Percentiles rank a stretch among this genome's conserved stretches.
Conservation (phyloP, 2,113 vertebrate species). For the Callipepla californica region DNA sequence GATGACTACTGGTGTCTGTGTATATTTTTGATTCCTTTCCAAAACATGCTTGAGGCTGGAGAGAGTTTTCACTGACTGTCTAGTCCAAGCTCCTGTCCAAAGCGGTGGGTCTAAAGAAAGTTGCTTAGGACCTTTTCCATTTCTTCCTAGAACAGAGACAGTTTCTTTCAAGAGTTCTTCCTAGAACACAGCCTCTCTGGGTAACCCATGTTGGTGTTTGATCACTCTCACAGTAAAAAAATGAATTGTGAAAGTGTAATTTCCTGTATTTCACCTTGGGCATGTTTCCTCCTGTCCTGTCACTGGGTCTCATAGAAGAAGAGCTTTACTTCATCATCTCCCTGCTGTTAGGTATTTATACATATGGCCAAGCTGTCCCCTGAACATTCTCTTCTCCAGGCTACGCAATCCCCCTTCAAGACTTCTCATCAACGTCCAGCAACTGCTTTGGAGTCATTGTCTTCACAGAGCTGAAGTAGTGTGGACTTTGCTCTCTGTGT, state of each 20-base stretch:
- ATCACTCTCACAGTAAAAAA: background rate
- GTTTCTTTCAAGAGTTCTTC: background rate
- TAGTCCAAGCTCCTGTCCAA: background rate
- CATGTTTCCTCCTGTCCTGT: background rate
- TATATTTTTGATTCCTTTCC: background rate
- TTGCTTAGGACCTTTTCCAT: background rate
- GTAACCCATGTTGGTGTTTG: background rate
- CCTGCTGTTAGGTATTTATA: background rate
- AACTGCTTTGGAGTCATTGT: background rate
- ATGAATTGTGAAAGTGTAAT: background rate
- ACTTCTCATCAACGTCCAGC: background rate
- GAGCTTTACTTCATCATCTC: background rate
- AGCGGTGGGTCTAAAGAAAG: background rate
- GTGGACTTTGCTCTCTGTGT: background rate
- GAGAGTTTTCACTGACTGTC: background rate
- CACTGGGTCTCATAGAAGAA: background rate
- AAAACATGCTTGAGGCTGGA: background rate
- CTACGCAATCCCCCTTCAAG: background rate
- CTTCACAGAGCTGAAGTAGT: rapidly evolving
- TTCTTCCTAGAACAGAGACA: background rate
- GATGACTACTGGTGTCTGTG: background rate
- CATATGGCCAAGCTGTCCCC: background rate
- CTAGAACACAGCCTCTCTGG: background rate
- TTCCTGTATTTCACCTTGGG: background rate
- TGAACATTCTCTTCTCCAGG: background rate